phyloP scores from a whole-genome alignment of 2,888 invertebrate genomes.

The Pseudococcus jackbeardsleyi region DNA sequence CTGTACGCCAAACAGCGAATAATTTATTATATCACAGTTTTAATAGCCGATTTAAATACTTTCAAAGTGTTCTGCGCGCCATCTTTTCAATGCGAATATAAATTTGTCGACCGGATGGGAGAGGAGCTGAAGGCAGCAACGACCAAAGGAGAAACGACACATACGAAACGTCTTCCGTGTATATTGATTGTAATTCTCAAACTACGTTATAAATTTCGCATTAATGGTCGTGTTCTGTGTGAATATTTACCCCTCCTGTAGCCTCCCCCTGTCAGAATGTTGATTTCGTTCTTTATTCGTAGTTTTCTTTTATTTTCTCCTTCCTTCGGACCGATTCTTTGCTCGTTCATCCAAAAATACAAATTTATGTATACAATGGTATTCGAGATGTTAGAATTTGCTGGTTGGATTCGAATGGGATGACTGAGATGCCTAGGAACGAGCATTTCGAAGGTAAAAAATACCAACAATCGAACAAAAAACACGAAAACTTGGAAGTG shows the following conservation, averaged over 20 bases:
- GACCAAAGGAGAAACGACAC: background rate
- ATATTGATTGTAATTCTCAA: slow-evolving; percentile 43
- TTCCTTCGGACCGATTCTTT: background rate
- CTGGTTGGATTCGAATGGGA: background rate
- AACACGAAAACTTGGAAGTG: background rate
- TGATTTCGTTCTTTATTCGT: background rate
- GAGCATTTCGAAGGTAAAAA: background rate
- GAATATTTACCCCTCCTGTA: background rate
- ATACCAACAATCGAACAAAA: background rate
- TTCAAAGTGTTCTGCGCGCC: slow-evolving; percentile 36
- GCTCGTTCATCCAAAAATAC: slow-evolving; percentile 15
- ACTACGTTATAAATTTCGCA: slow-evolving; percentile 41
- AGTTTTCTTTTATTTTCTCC: background rate
- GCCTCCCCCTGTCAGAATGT: no score
- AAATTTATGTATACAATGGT: slow-evolving; percentile 20
- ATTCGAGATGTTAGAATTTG: background rate
- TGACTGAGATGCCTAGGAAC: no score
- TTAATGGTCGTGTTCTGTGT: slow-evolving; percentile 34
- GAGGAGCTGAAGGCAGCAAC: background rate
- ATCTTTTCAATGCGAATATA: slow-evolving; percentile 43
- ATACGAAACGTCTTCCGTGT: slow-evolving; percentile 39
- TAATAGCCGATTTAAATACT: slow-evolving; percentile 57
- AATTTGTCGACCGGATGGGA: background rate
- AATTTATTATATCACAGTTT: slow-evolving; percentile 55
- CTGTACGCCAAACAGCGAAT: background rate